Evolutionary conservation across 2,797 vertebrate genomes (phyloP).

Genomic region (Coregonus sp.): DNA sequence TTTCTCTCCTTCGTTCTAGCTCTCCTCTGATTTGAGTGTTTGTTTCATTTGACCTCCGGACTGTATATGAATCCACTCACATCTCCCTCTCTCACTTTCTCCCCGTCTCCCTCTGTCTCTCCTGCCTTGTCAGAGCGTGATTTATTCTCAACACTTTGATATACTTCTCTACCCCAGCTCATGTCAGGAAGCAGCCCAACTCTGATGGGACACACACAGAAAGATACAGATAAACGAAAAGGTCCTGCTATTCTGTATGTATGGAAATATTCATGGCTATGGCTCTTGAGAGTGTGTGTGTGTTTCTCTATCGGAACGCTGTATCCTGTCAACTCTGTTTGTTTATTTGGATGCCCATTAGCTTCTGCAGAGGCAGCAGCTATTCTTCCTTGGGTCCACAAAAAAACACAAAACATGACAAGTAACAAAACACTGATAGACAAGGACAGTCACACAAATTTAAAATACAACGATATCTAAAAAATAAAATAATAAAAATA

Average conservation of each 20-base stretch:
- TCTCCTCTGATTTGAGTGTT: slow-evolving; percentile 70
- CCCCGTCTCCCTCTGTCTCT: slow-evolving; percentile 31
- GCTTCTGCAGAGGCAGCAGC: no score
- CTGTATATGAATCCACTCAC: slow-evolving; percentile 55
- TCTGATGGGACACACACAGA: slow-evolving; percentile 54
- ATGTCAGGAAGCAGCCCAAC: slow-evolving; percentile 55
- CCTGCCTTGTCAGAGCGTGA: slow-evolving; percentile 55
- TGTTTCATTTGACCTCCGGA: slow-evolving; percentile 73
- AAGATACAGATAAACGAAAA: slow-evolving; percentile 59
- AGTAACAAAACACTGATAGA: no score
- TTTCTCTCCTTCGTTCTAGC: slow-evolving; percentile 61
- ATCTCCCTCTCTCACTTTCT: slow-evolving; percentile 31
- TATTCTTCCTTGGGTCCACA: no score
- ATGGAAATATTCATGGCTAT: slow-evolving; percentile 77
- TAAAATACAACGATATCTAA: no score
- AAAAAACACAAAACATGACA: no score
- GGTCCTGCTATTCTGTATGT: slow-evolving; percentile 63
- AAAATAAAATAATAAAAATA: no score
- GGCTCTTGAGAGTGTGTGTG: slow-evolving; percentile 65
- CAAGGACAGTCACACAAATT: no score
- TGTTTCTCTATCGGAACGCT: slow-evolving; percentile 38
- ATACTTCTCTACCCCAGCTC: slow-evolving; percentile 48
- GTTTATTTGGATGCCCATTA: no score
- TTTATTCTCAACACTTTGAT: slow-evolving; percentile 64
- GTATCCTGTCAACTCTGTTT: slow-evolving; percentile 65